Evolutionary conservation across 2,888 invertebrate genomes (phyloP).

Genomic region (Rhorus exstirpatorius): DNA sequence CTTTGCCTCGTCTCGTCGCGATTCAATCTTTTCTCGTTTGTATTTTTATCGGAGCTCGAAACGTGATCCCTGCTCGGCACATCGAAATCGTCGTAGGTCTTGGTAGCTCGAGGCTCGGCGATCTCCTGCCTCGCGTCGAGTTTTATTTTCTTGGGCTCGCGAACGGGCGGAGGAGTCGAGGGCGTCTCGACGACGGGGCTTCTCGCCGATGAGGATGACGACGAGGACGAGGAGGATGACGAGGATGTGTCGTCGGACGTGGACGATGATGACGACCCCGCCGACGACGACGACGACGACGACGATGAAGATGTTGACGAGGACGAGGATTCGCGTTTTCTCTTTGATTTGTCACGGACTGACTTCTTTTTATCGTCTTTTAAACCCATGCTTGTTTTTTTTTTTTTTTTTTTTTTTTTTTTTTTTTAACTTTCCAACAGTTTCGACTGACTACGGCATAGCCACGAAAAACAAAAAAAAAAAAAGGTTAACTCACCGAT

Average conservation of each 20-base stretch:
- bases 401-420: neutral
- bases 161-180: constrained; percentile 13
- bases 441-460: constrained; percentile 34
- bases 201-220: constrained; percentile 56
- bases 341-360: constrained; percentile 41
- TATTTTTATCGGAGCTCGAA: constrained; percentile 54
- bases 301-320: constrained; percentile 47
- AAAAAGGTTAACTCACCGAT: too few relatives aligned
- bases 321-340: constrained; percentile 53
- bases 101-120: constrained; percentile 25
- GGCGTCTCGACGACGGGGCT: constrained; percentile 21
- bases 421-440: constrained; percentile 5
- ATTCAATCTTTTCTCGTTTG: neutral
- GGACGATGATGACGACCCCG: constrained; percentile 42
- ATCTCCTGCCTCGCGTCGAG: constrained; percentile 16
- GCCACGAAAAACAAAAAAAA: constrained; percentile 37
- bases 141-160: constrained; percentile 37
- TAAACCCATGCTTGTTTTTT: constrained; percentile 20
- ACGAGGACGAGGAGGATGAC: constrained; percentile 49
- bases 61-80: constrained; percentile 64
- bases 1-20: neutral
- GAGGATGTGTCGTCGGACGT: constrained; percentile 43
- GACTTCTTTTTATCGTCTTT: constrained; percentile 48
- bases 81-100: constrained; percentile 63
- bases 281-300: constrained; percentile 43